These are phyloP conservation scores for Drosophila nikananu DNA, from an alignment of 1,140 invertebrate genomes.

Conservation along the genomic window DNA sequence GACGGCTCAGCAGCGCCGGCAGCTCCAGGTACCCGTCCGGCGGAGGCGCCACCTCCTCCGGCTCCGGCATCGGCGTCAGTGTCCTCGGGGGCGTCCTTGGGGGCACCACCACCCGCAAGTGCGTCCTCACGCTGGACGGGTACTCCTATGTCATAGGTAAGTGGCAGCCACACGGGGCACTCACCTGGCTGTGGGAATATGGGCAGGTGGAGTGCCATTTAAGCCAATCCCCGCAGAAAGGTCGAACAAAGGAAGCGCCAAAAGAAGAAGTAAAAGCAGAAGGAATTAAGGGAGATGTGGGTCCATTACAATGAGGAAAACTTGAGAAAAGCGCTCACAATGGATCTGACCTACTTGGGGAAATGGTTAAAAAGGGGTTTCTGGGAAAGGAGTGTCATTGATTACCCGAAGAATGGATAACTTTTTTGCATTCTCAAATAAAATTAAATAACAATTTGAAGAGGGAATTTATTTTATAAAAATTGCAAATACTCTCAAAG, in stretches of 20 bases:
- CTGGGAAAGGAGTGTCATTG: neutral
- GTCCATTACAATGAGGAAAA: neutral
- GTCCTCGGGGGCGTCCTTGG: slow-evolving; percentile 41
- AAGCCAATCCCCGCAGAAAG: slow-evolving; percentile 3
- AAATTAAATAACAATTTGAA: neutral
- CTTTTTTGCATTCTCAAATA: neutral
- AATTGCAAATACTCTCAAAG: no score
- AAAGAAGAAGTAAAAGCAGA: neutral
- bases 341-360: slow-evolving; percentile 7
- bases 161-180: slow-evolving; percentile 52
- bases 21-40: slow-evolving; percentile 70
- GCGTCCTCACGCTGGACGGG: slow-evolving; percentile 91
- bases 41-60: slow-evolving; percentile 61
- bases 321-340: neutral
- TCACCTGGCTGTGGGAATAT: neutral
- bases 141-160: slow-evolving; percentile 94
- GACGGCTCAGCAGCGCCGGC: slow-evolving; percentile 28
- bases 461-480: neutral
- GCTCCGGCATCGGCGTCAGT: slow-evolving; percentile 64
- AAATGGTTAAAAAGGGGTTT: neutral
- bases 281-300: neutral
- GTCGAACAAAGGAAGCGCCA: neutral
- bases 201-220: slow-evolving; percentile 13
- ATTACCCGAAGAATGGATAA: neutral
- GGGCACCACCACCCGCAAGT: slow-evolving; percentile 88